These are phyloP conservation scores for Apocrypta bakeri DNA, from an alignment of 1,140 invertebrate genomes.

Conservation along the genomic window DNA sequence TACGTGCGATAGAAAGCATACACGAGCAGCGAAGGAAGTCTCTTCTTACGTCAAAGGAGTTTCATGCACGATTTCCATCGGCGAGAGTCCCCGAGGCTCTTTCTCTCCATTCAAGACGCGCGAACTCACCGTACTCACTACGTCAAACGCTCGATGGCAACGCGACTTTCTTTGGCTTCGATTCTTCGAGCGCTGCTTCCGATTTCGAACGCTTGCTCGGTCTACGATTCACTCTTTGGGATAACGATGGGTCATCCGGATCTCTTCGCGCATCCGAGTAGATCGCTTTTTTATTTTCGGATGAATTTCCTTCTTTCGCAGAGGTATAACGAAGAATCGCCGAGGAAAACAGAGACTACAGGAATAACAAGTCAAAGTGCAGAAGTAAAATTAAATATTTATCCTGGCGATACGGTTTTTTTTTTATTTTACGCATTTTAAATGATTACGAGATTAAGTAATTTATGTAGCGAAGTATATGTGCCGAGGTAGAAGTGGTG, in stretches of 20 bases:
- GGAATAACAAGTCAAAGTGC: too few species aligned
- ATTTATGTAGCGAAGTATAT: not conserved
- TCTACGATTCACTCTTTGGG: not conserved
- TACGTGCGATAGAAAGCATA: constrained; percentile 14
- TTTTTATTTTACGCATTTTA: not conserved
- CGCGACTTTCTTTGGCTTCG: constrained; percentile 34
- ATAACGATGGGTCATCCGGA: too few species aligned
- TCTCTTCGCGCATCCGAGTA: too few species aligned
- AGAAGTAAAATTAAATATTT: too few species aligned
- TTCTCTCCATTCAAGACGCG: constrained; percentile 29
- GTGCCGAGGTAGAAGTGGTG: not conserved
- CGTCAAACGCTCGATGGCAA: constrained; percentile 7
- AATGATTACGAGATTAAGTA: not conserved
- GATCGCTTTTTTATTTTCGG: too few species aligned
- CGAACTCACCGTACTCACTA: not conserved
- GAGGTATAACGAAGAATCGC: too few species aligned
- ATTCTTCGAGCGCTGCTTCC: constrained; percentile 4
- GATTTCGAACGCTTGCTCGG: constrained; percentile 1
- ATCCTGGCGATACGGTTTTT: too few species aligned
- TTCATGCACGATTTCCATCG: constrained; percentile 25
- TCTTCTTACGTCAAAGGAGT: not conserved
- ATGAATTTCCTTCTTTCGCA: too few species aligned
- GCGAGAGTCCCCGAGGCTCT: not conserved
- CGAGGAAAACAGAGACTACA: too few species aligned
- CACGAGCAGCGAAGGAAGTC: not conserved